These are phyloP conservation scores for Drosophila obscura DNA, from an alignment of 1,140 invertebrate genomes.

Conservation along the genomic window DNA sequence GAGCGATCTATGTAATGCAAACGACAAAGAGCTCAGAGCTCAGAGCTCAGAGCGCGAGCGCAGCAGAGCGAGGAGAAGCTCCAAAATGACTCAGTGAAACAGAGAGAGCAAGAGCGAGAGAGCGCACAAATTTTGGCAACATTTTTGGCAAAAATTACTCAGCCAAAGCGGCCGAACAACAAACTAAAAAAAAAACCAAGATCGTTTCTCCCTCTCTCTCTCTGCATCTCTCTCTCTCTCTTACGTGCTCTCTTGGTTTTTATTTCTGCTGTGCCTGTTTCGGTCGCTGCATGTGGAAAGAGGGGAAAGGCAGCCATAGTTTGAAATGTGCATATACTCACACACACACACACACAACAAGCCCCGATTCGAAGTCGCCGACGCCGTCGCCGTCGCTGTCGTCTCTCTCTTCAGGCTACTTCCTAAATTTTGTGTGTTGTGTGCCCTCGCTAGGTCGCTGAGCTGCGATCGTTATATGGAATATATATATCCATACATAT, in stretches of 20 bases:
- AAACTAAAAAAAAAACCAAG: conserved; percentile 35
- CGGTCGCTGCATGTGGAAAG: background rate
- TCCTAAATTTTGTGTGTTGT: conserved; percentile 70
- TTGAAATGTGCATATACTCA: conserved; percentile 61
- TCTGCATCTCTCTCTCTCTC: conserved; percentile 2
- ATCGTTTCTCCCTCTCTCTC: conserved; percentile 7
- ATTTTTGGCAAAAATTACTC: conserved; percentile 47
- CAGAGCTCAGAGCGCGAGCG: conserved; percentile 9
- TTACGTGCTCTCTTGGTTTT: background rate
- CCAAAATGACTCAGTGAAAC: background rate
- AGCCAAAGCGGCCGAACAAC: conserved; percentile 17
- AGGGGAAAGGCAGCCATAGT: conserved; percentile 38
- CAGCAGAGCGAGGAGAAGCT: background rate
- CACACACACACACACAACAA: conserved; percentile 8
- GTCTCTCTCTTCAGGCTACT: conserved; percentile 32
- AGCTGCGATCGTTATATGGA: conserved; percentile 43
- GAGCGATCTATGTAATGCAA: conserved; percentile 67
- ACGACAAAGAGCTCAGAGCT: conserved; percentile 32
- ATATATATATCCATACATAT: conserved; percentile 3
- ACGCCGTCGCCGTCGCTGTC: background rate
- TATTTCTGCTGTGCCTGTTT: conserved; percentile 1
- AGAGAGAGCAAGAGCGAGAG: conserved; percentile 4
- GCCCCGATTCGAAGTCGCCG: background rate
- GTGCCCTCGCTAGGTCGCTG: conserved; percentile 68
- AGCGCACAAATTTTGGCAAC: background rate